phyloP scores from a whole-genome alignment of 2,888 invertebrate genomes.

The Nemotelus pantherinus region DNA sequence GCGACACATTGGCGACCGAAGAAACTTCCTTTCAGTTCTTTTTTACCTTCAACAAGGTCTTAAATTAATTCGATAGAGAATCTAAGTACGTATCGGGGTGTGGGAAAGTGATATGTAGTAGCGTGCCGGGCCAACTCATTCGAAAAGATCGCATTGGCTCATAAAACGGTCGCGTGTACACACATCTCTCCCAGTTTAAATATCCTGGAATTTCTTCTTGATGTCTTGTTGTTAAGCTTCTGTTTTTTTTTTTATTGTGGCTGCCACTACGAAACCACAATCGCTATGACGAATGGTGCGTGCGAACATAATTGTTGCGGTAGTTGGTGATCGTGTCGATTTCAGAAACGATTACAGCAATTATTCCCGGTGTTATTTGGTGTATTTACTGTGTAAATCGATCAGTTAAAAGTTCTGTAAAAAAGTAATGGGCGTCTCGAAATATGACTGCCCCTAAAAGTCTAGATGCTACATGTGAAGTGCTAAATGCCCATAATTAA shows the following conservation, averaged over 20 bases:
- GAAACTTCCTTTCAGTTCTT: constrained; percentile 38
- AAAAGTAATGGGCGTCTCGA: too few species aligned
- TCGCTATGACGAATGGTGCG: too few species aligned
- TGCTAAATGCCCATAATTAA: too few species aligned
- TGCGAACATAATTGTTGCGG: too few species aligned
- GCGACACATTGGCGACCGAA: constrained; percentile 30
- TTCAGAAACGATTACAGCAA: constrained; percentile 33
- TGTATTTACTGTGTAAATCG: too few species aligned
- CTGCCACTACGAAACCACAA: too few species aligned
- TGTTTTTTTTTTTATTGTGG: too few species aligned
- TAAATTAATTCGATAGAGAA: constrained; percentile 28
- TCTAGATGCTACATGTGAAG: too few species aligned
- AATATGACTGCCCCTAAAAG: too few species aligned
- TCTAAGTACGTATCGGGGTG: background rate
- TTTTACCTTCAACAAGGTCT: background rate
- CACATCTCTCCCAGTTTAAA: background rate
- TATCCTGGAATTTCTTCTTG: constrained; percentile 1
- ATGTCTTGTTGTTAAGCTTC: background rate
- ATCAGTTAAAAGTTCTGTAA: too few species aligned
- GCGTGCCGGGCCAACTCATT: constrained; percentile 17
- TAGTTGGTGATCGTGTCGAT: constrained; percentile 14
- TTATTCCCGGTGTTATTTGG: background rate
- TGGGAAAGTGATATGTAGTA: too few species aligned
- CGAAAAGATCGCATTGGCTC: constrained; percentile 19
- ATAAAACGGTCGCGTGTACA: constrained; percentile 36